Conservation (phyloP, 2,113 vertebrate genomes). For the Hippolais icterina region DNA sequence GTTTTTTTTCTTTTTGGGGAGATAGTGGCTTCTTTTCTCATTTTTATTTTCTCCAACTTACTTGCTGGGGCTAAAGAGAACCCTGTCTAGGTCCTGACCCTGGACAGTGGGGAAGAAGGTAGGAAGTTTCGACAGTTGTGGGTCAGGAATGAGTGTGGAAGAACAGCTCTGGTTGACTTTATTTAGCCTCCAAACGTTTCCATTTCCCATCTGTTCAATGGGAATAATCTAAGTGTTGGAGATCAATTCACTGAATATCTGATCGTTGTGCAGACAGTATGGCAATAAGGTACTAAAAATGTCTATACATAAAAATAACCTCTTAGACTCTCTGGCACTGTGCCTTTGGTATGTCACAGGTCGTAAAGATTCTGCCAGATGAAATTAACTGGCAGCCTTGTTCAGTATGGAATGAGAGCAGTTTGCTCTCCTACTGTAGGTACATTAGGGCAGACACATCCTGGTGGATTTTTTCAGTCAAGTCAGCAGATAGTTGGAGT, state of each 20-base stretch:
- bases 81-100: neutral
- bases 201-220: constrained; percentile 39
- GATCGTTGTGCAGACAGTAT: neutral
- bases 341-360: constrained; percentile 44
- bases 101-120: neutral
- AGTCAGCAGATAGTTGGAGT: constrained; percentile 57
- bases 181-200: constrained; percentile 38
- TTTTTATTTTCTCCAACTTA: neutral
- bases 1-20: too few relatives aligned
- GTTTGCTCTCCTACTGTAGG: neutral
- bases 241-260: constrained; percentile 41
- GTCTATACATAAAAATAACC: constrained; percentile 68
- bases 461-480: constrained; percentile 52
- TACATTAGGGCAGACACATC: constrained; percentile 31
- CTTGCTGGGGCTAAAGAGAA: neutral
- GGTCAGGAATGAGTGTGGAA: neutral
- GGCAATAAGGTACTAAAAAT: constrained; percentile 64
- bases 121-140: neutral
- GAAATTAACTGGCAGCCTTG: constrained; percentile 44
- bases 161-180: neutral
- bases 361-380: constrained; percentile 51
- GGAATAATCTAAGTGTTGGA: constrained; percentile 32
- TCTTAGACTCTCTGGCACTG: constrained; percentile 47
- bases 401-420: neutral
- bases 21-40: neutral